Percentiles rank a stretch among this genome's conserved stretches.
phyloP scores from a whole-genome alignment of 2,113 vertebrate species.

The Lepidiolamprologus cunningtoni region DNA sequence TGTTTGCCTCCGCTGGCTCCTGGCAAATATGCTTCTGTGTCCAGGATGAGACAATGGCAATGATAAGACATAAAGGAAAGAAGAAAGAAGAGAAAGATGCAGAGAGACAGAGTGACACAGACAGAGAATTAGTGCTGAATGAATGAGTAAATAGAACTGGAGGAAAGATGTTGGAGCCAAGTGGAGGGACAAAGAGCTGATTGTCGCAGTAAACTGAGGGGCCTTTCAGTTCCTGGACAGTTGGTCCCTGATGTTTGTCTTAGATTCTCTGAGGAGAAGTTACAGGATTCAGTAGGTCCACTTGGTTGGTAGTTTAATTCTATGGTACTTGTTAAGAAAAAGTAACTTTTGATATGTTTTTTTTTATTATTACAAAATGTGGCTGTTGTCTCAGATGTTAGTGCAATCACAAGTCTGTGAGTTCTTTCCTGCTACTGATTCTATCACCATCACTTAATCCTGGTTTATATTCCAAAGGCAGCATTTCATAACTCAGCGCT shows the following conservation, averaged over 20 bases:
- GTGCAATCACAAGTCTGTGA: background rate
- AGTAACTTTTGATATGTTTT: background rate
- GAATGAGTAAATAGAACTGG: conserved; percentile 49
- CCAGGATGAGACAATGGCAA: background rate
- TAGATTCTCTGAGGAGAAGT: conserved; percentile 7
- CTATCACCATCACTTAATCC: background rate
- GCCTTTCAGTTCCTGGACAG: conserved; percentile 26
- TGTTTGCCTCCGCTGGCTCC: conserved; percentile 9
- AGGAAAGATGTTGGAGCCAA: conserved; percentile 52
- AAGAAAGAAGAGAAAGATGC: background rate
- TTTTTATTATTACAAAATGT: background rate
- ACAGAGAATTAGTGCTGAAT: conserved; percentile 8
- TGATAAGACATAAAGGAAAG: background rate
- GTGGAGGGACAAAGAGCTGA: conserved; percentile 38
- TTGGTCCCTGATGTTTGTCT: conserved; percentile 25
- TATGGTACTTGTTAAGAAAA: background rate
- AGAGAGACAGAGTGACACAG: background rate
- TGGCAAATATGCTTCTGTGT: conserved; percentile 22
- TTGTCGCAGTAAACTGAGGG: conserved; percentile 18
- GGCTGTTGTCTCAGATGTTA: background rate
- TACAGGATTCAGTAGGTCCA: background rate
- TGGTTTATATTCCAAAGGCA: fast-evolving
- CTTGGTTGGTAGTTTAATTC: background rate
- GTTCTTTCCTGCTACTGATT: background rate
- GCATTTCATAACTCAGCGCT: background rate